Conservation (phyloP, 2,888 invertebrate species). For the Papilio gigon region DNA sequence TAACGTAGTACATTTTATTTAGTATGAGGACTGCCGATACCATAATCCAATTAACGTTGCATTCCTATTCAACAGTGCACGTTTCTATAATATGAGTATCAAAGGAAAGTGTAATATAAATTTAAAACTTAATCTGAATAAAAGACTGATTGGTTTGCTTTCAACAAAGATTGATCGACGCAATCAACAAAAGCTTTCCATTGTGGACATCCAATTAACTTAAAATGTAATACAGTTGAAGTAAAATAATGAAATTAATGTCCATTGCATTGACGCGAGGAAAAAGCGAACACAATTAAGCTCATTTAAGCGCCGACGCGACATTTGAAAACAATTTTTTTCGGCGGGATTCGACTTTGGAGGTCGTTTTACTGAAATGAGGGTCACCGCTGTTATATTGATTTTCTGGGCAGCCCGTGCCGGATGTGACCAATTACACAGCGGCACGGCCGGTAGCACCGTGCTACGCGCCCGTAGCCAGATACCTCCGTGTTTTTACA, state of each 20-base stretch:
- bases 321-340: conserved; percentile 19
- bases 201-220: conserved; percentile 16
- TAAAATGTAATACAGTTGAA: conserved; percentile 4
- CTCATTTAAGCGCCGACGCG: conserved; percentile 16
- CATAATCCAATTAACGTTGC: not conserved
- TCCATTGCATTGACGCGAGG: conserved; percentile 6
- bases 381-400: conserved; percentile 46
- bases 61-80: not conserved
- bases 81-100: not conserved
- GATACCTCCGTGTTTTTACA: conserved; percentile 6
- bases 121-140: conserved; percentile 1
- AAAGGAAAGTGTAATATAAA: not conserved
- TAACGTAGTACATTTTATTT: not conserved
- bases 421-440: conserved; percentile 47
- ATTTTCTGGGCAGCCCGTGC: conserved; percentile 46
- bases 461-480: conserved; percentile 11
- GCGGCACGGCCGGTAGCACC: conserved; percentile 15
- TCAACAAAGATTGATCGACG: conserved; percentile 14
- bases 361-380: conserved; percentile 42
- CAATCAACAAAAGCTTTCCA: conserved; percentile 11
- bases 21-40: not conserved
- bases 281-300: conserved; percentile 5
- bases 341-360: conserved; percentile 8
- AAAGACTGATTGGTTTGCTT: conserved; percentile 13
- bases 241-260: conserved; percentile 13